phyloP scores from a whole-genome alignment of 2,797 vertebrate genomes.

The Gymnodraco acuticeps region DNA sequence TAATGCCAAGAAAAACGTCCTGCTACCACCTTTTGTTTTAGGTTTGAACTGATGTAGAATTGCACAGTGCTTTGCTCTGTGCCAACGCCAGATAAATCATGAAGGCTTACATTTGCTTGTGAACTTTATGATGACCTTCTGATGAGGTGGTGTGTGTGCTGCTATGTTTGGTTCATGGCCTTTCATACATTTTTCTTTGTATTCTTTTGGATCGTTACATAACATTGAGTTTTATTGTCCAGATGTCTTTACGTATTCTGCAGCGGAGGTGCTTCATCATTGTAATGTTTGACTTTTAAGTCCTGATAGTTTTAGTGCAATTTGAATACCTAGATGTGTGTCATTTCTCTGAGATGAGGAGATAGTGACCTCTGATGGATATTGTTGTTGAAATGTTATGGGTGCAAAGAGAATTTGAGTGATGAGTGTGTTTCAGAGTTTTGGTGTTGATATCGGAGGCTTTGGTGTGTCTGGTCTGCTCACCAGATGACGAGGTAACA shows the following conservation, averaged over 20 bases:
- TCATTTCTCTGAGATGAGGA: not conserved
- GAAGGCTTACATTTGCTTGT: too few species aligned
- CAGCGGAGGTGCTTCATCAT: not conserved
- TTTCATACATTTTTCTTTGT: not conserved
- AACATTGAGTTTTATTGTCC: not conserved
- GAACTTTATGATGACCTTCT: not conserved
- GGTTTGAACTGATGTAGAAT: not conserved
- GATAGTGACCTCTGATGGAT: not conserved
- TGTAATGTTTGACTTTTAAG: constrained; percentile 2
- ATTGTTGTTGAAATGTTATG: not conserved
- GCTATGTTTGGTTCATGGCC: not conserved
- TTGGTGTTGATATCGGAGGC: constrained; percentile 88
- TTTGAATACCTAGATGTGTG: not conserved
- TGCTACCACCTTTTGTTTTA: not conserved
- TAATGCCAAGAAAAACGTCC: not conserved
- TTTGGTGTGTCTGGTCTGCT: constrained; percentile 96
- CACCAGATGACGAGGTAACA: constrained; percentile 99
- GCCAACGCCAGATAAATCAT: not conserved
- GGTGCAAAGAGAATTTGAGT: not conserved
- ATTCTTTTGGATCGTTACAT: not conserved
- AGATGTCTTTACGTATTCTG: not conserved
- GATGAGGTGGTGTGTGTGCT: not conserved
- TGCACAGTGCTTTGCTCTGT: not conserved
- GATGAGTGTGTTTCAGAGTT: constrained; percentile 2
- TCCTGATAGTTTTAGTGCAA: not conserved